Evolutionary conservation across 1,140 invertebrate species (phyloP), one percentile per base, ranked within the genome.

Genomic region (Oedothorax gibbosus): DNA sequence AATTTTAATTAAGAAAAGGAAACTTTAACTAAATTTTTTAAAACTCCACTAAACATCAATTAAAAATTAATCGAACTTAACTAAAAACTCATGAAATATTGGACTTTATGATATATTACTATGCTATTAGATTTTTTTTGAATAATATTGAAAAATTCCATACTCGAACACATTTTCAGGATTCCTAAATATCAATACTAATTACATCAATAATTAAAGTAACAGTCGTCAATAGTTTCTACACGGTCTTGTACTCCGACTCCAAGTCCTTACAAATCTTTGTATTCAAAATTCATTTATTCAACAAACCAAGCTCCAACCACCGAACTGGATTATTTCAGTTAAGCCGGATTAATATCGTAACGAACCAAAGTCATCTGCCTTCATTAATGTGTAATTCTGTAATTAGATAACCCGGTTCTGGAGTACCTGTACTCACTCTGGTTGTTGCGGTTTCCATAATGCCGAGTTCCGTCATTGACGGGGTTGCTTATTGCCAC

Each of bases 341-440:
- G 11, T 9, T 20, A 73, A 73, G 71, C 15, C 35, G 53, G 18
- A 51, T 3, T 73, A 57, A 57, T 73, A 54, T 21, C 51, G 18
- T 73, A 56, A 73, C 54, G 18, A 56, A 20, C 53, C 20, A 5
- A 56, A 73, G 71, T 57, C 21, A 57, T 57, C 21, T 14, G 21
- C 54, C n/a, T 73, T 57, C 53, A 73, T 73, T 57, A 73, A 73
- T 54, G 53, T 20, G 57, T 73, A 73, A 73, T 73, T 73, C 18
- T 35, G 18, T 73, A 57, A 56, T 73, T 49, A 73, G n/a, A 57
- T 73, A 73, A 57, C 57, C 71, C 54, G 21, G 57, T 73, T 56
- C 54, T 5, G 2, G 18, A n/a, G 53, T 73, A 73, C 71, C 54
- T 57, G 71, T 6, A 56, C 21, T 57, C 10, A 73, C 53, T 57